Percentiles rank a stretch among this genome's conserved stretches.
Conservation (phyloP, 2,888 invertebrate species). For the Clostera curtula region DNA sequence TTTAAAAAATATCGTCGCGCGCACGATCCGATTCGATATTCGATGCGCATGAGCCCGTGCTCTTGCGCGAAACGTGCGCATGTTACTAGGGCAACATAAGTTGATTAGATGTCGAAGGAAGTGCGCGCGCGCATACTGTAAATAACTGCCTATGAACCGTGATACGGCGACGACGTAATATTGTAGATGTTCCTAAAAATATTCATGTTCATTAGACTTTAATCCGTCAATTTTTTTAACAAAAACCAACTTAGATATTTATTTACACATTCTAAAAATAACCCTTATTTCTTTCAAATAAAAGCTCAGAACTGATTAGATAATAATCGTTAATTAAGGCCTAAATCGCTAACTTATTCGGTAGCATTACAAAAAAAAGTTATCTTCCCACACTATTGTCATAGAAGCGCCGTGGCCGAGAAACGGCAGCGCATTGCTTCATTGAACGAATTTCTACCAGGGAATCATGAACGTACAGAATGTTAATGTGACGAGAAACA, state of each 20-base stretch:
- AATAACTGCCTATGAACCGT: too few relatives aligned
- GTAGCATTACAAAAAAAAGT: conserved; percentile 5
- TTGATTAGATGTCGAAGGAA: conserved; percentile 12
- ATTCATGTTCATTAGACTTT: too few relatives aligned
- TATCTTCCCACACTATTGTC: too few relatives aligned
- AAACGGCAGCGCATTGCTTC: conserved; percentile 40
- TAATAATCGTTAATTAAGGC: too few relatives aligned
- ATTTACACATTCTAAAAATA: too few relatives aligned
- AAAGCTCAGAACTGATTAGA: too few relatives aligned
- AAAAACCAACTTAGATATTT: too few relatives aligned
- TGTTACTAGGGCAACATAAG: conserved; percentile 52
- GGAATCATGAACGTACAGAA: conserved; percentile 20
- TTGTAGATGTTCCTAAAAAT: too few relatives aligned
- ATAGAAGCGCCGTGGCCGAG: too few relatives aligned
- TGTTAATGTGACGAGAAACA: too few relatives aligned
- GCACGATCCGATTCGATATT: conserved; percentile 51
- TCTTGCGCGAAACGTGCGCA: conserved; percentile 74
- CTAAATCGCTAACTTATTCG: neutral
- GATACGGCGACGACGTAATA: conserved; percentile 20
- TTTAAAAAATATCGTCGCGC: too few relatives aligned
- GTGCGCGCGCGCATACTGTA: conserved; percentile 8
- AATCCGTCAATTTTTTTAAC: too few relatives aligned
- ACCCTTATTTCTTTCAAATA: neutral
- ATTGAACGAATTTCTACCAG: conserved; percentile 46
- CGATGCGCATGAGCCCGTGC: conserved; percentile 58